A percentile compares a stretch with the other conserved stretches of the same genome.
Evolutionary conservation across 2,797 vertebrate species (phyloP).

Genomic region (Pseudochirops corinnae): DNA sequence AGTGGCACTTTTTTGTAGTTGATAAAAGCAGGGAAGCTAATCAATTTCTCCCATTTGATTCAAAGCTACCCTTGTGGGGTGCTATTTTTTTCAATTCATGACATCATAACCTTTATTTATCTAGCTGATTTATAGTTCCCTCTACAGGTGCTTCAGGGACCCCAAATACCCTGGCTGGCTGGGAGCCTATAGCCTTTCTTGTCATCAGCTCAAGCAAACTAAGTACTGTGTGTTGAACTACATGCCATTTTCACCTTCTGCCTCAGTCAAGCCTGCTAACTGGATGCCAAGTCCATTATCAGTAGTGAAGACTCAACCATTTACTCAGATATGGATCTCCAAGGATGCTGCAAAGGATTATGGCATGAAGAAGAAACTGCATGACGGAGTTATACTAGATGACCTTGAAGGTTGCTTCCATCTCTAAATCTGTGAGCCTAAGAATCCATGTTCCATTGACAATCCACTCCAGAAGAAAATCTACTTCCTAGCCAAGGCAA

Average conservation of each 20-base stretch:
- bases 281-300: background rate
- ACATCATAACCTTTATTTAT: slow-evolving; percentile 27
- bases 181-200: background rate
- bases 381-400: background rate
- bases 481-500: background rate
- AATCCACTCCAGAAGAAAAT: background rate
- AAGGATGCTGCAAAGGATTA: background rate
- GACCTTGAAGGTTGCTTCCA: background rate
- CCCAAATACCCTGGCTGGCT: background rate
- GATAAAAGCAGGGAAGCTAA: slow-evolving; percentile 62
- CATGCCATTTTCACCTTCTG: background rate
- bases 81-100: slow-evolving; percentile 50
- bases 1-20: slow-evolving; percentile 53
- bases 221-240: background rate
- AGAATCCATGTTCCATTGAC: background rate
- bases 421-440: background rate
- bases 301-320: slow-evolving; percentile 3
- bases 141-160: slow-evolving; percentile 34
- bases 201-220: slow-evolving; percentile 32
- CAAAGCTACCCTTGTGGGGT: slow-evolving; percentile 48
- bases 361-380: background rate
- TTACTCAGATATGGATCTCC: background rate
- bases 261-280: background rate
- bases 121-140: slow-evolving; percentile 34
- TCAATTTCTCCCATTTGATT: slow-evolving; percentile 37